Evolutionary conservation across 2,888 invertebrate genomes (phyloP).

Genomic region (Choreutis nemorana): DNA sequence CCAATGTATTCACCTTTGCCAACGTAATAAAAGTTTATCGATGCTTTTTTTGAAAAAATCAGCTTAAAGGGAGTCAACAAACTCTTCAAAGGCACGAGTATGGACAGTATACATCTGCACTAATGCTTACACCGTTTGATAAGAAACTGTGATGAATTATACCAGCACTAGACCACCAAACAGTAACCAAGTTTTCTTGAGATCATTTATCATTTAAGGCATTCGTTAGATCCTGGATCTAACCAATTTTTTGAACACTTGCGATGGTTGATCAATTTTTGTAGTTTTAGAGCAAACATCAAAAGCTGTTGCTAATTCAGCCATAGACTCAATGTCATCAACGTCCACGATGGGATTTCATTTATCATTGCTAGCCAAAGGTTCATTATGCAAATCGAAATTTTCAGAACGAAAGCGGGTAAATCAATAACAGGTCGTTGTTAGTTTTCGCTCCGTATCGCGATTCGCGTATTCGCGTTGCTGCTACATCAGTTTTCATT

Average conservation of each 20-base stretch:
- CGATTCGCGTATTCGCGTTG: background rate
- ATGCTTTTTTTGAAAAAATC: background rate
- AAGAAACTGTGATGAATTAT: constrained; percentile 15
- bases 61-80: background rate
- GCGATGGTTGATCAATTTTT: constrained; percentile 1
- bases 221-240: constrained; percentile 6
- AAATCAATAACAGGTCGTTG: background rate
- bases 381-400: background rate
- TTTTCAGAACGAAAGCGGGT: background rate
- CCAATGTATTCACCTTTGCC: background rate
- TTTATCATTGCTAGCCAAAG: background rate
- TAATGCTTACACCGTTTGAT: constrained; percentile 12
- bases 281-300: background rate
- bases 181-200: constrained; percentile 11
- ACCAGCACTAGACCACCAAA: constrained; percentile 13
- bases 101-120: constrained; percentile 13
- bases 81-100: constrained; percentile 4
- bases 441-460: background rate
- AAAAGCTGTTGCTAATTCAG: background rate
- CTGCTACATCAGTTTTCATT: background rate
- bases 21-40: background rate
- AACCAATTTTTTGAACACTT: constrained; percentile 6
- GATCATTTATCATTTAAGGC: constrained; percentile 11
- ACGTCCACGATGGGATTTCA: background rate
- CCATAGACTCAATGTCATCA: background rate